Base-by-base conservation (phyloP, 2,797 vertebrate species). In the Urophycis tenuis region DNA sequence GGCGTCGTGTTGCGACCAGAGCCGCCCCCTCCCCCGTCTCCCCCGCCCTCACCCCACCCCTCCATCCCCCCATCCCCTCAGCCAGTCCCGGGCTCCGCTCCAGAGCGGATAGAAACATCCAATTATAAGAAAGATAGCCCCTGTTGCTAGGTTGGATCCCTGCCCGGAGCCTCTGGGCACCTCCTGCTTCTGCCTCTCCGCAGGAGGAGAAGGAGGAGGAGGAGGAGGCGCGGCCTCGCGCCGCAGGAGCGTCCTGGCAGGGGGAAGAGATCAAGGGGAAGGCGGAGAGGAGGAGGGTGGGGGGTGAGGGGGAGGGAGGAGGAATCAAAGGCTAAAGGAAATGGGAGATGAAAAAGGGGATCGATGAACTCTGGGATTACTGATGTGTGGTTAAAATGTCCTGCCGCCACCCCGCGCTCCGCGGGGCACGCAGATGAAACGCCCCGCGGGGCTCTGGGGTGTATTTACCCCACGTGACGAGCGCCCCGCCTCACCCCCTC, bases 81-180 rank as follows among this genome's bases (percentile, higher is more conserved):
- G n/a, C 53, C 22, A 64, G 53, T 64, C 53, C 53, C 3, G 53
- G 53, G 53, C 81, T 90, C 86, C 87, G 87, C 87, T 88, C 87
- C 84, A 79, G 86, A 81, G 86, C 78, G 71, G 85, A 64, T 64
- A 83, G 85, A 89, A 89, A 88, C 82, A 85, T 80, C 88, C 88
- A 91, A 92, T 92, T 91, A 91, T 89, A 89, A 90, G 53, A 64
- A 64, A 64, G 53, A n/a, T 86, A 87, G 85, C 87, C 84, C 87
- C 88, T 79, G 88, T 88, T 89, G 89, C 86, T 90, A 81, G 85
- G 87, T 89, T 91, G 87, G 89, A 89, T 84, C 76, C 17, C 82
- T 82, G 90, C 89, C 90, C 87, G 75, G 88, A 90, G 88, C 80
- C 78, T 80, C 64, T 83, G 22, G 83, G 82, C 85, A 87, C 53